These are phyloP conservation scores for Dione vanillae DNA, from an alignment of 2,888 invertebrate species.

Conservation along the genomic window DNA sequence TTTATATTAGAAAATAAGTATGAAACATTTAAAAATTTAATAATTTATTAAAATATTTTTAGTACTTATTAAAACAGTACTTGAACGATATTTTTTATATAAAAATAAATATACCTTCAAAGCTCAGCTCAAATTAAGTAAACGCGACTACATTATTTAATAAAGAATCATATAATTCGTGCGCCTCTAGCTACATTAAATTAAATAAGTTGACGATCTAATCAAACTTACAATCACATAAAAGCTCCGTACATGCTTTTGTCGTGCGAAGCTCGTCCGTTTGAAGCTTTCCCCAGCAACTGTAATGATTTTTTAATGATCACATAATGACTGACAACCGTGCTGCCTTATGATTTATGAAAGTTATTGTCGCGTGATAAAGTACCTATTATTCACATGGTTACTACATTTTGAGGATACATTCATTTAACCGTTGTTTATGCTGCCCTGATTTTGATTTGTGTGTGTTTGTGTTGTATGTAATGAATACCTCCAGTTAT, in stretches of 20 bases:
- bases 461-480: conserved; percentile 50
- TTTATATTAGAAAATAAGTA: too few relatives aligned
- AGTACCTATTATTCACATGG: conserved; percentile 47
- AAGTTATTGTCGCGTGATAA: conserved; percentile 70
- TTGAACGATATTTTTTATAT: background rate
- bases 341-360: conserved; percentile 70
- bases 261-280: conserved; percentile 13
- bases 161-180: background rate
- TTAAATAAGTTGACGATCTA: conserved; percentile 17
- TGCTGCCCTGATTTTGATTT: conserved; percentile 46
- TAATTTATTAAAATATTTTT: too few relatives aligned
- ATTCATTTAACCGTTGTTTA: conserved; percentile 48
- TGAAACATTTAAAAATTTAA: too few relatives aligned
- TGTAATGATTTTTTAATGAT: conserved; percentile 82
- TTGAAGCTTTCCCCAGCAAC: conserved; percentile 17
- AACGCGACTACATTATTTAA: background rate
- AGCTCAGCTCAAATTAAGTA: conserved; percentile 6
- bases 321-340: conserved; percentile 74
- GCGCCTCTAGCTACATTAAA: background rate
- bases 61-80: background rate
- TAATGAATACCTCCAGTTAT: conserved; percentile 52
- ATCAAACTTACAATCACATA: conserved; percentile 24
- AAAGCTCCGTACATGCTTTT: conserved; percentile 8
- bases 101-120: background rate
- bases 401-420: conserved; percentile 43